Evolutionary conservation across 2,797 vertebrate species (phyloP).

Genomic region (Bucorvus abyssinicus): DNA sequence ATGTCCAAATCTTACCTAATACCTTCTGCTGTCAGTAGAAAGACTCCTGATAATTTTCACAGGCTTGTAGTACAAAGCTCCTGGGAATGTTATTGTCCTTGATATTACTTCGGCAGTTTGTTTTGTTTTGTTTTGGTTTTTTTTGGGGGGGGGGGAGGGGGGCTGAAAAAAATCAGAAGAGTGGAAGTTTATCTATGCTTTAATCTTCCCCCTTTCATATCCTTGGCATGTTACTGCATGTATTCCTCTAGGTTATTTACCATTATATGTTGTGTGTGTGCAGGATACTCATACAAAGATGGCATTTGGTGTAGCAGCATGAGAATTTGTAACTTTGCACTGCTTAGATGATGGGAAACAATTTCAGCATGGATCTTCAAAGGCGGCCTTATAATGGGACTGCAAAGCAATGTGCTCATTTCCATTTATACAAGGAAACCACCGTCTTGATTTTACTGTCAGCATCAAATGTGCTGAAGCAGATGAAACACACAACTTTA

Average conservation of each 20-base stretch:
- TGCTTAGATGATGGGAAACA: neutral
- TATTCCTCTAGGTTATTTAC: neutral
- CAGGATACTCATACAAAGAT: neutral
- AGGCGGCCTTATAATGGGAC: neutral
- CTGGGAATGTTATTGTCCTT: neutral
- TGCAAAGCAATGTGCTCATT: neutral
- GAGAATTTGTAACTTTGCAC: neutral
- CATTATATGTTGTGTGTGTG: neutral
- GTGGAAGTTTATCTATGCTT: neutral
- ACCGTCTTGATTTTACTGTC: neutral
- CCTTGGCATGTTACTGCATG: neutral
- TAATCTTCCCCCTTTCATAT: neutral
- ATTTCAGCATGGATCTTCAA: neutral
- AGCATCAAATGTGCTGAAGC: neutral
- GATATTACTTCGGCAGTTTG: neutral
- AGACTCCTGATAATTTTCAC: neutral
- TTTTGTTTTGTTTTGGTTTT: neutral
- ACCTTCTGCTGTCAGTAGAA: neutral
- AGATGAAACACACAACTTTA: constrained; percentile 16
- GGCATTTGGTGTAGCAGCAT: neutral
- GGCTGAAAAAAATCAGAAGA: neutral
- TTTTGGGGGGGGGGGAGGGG: too few species aligned
- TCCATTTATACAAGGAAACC: constrained; percentile 11
- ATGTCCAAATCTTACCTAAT: neutral
- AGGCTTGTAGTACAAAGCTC: neutral